A percentile compares a stretch with the other conserved stretches of the same genome.
phyloP scores from a whole-genome alignment of 2,797 vertebrate species.

The Leptoclinus maculatus region DNA sequence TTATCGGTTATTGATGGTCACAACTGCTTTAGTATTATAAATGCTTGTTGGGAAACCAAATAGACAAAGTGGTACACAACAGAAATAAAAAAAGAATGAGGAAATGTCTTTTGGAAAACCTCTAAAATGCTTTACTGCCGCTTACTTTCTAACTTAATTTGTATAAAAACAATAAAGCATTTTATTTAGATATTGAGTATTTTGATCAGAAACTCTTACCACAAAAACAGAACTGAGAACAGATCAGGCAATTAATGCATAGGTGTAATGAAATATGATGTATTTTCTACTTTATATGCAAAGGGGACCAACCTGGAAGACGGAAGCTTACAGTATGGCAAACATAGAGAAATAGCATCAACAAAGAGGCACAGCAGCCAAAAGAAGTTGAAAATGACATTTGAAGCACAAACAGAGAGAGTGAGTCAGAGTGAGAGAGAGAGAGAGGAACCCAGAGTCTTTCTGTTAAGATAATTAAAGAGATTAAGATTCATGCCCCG shows the following conservation, averaged over 20 bases:
- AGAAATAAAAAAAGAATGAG: neutral
- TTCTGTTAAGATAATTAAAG: conserved; percentile 65
- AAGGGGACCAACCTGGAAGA: neutral
- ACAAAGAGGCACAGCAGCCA: conserved; percentile 23
- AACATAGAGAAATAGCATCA: conserved; percentile 18
- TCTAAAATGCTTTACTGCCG: neutral
- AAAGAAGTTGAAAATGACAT: conserved; percentile 45
- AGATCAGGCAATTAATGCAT: neutral
- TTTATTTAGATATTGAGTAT: neutral
- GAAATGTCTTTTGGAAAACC: neutral
- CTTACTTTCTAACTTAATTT: neutral
- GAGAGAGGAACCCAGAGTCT: conserved; percentile 15
- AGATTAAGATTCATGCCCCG: conserved; percentile 62
- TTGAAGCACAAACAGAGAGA: conserved; percentile 39
- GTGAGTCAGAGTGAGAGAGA: neutral
- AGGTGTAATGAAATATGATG: neutral
- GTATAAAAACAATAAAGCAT: neutral
- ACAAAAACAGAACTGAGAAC: neutral
- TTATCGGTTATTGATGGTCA: neutral
- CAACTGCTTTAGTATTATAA: neutral
- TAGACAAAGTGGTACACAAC: neutral
- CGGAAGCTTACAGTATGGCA: conserved; percentile 14
- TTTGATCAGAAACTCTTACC: neutral
- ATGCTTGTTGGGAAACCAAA: conserved; percentile 16
- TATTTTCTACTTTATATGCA: neutral